Conservation (phyloP, 2,113 vertebrate species). For the Myiozetetes cayanensis region DNA sequence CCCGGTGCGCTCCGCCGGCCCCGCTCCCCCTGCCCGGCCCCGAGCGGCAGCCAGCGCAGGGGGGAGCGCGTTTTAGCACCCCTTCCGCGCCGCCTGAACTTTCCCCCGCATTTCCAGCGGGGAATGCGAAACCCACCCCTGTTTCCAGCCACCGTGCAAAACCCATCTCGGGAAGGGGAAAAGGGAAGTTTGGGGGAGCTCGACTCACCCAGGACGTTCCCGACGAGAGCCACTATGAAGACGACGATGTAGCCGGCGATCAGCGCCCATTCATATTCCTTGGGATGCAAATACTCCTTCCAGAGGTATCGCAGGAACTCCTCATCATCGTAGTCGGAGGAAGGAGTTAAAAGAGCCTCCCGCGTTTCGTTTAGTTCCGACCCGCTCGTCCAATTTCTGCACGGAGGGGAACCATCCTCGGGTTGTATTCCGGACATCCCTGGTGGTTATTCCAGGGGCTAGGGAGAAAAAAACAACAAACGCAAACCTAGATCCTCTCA, state of each 20-base stretch:
- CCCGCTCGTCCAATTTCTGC: slow-evolving; percentile 77
- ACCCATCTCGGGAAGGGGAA: not conserved
- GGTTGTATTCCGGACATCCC: slow-evolving; percentile 81
- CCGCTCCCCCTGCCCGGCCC: not conserved
- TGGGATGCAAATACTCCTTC: slow-evolving; percentile 93
- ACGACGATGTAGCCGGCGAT: slow-evolving; percentile 93
- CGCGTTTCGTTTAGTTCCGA: slow-evolving; percentile 76
- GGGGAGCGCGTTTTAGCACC: not conserved
- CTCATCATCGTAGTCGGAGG: slow-evolving; percentile 88
- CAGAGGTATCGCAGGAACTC: slow-evolving; percentile 92
- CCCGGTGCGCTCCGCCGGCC: not conserved
- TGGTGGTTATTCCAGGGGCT: not conserved
- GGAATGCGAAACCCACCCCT: not conserved
- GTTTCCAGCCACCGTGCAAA: not conserved
- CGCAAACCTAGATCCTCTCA: not conserved
- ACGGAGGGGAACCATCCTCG: slow-evolving; percentile 65
- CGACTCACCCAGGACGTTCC: slow-evolving; percentile 92
- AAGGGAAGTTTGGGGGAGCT: not conserved
- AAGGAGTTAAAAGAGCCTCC: slow-evolving; percentile 65
- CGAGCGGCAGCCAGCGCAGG: not conserved
- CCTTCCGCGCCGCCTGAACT: not conserved
- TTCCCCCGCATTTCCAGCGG: not conserved
- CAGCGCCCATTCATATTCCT: slow-evolving; percentile 95
- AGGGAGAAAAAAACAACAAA: not conserved
- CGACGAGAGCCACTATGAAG: slow-evolving; percentile 90